Evolutionary conservation across 2,797 vertebrate species (phyloP), one percentile per base, ranked within the genome.

Genomic region (Lophotriccus pileatus): DNA sequence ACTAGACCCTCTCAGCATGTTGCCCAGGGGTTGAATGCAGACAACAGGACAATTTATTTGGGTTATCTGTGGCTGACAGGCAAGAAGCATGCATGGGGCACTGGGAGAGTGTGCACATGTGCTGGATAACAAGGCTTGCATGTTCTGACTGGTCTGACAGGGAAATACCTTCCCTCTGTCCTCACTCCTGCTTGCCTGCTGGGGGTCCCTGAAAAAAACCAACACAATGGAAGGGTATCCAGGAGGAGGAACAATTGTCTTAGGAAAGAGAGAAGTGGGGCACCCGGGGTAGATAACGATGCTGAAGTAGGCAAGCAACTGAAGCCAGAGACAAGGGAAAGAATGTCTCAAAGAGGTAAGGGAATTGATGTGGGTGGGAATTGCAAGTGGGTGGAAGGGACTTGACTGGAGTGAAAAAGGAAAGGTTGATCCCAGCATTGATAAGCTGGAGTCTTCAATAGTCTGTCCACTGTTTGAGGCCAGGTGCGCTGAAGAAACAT

Each of bases 41-140:
- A 70, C 76, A 83, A 63, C 8, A 63, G 90, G 49, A 78, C 68
- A 72, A 81, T 94, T 95, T 90, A 89, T 83, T 90, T 60, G 56
- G 32, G 58, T 68, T 78, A 68, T 58, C 79, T 64, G 79, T 74
- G 52, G 79, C 73, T 93, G 83, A 85, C 85, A 88, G 60, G 69
- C 67, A 86, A 59, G 50, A 83, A 72, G 52, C 0, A 2, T 12
- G 11, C n/a, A 27, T 0, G 17, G 28, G 39, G 59, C 4, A 0
- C 60, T 87, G 83, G 72, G 43, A 83, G 47, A 83, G 18, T 1
- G 0, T 2, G 27, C 39, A 58, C 12, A 3, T 4, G 0, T 39
- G 66, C 63, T 76, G 70, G 63, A 19, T 66, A 70, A 76, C 52
- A 72, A 77, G 46, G 39, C 24, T 41, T 47, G 32, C 39, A 18